A percentile compares a stretch with the other conserved stretches of the same genome.
Conservation (phyloP, 2,113 vertebrate genomes). For the Riparia riparia region DNA sequence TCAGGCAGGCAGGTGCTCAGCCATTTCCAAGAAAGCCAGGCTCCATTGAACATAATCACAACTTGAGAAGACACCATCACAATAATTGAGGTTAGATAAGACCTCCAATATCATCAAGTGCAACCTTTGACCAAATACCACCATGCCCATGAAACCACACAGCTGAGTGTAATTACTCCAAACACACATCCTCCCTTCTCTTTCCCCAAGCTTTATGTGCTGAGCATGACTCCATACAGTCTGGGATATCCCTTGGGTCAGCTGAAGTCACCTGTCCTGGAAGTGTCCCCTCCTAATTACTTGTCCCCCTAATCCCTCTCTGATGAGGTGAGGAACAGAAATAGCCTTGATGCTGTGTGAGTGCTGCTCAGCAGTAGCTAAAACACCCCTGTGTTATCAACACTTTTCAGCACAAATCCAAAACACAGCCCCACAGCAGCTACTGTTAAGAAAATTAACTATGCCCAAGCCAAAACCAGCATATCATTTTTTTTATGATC, state of each 20-base stretch:
- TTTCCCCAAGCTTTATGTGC: background rate
- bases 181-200: background rate
- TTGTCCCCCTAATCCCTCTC: background rate
- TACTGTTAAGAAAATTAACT: background rate
- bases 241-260: background rate
- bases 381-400: background rate
- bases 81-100: background rate
- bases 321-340: background rate
- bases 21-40: background rate
- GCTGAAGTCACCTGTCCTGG: background rate
- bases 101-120: background rate
- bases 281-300: background rate
- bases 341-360: background rate
- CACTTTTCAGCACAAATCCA: background rate
- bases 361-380: background rate
- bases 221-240: background rate
- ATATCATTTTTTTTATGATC: background rate
- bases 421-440: background rate
- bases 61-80: background rate
- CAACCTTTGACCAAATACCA: background rate
- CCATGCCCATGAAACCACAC: background rate
- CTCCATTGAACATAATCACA: background rate
- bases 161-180: background rate
- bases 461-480: background rate
- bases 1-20: background rate